Percentiles rank a stretch among this genome's conserved stretches.
Evolutionary conservation across 2,797 vertebrate species (phyloP).

Genomic region (Dicrostonyx torquatus): DNA sequence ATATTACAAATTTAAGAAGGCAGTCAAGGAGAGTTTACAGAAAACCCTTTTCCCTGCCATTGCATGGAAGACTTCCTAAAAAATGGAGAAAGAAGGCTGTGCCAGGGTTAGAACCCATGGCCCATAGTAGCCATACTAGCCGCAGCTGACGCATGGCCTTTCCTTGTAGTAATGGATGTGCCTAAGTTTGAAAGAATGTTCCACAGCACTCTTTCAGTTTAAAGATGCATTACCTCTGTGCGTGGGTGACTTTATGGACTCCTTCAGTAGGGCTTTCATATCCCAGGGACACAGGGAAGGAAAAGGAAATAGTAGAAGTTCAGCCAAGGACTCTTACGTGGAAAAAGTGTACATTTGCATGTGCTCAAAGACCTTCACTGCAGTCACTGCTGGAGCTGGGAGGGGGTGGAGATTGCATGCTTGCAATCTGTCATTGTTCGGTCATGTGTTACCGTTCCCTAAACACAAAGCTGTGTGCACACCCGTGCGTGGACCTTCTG

Average conservation of each 20-base stretch:
- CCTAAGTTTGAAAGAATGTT: neutral
- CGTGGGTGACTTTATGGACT: neutral
- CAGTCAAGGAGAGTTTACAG: neutral
- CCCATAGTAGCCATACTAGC: neutral
- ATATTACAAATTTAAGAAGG: neutral
- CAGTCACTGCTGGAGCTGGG: neutral
- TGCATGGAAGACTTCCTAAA: neutral
- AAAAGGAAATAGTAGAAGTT: neutral
- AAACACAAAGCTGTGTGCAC: neutral
- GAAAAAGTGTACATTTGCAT: neutral
- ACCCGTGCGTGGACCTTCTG: neutral
- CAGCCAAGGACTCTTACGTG: neutral
- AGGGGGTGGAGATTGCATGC: neutral
- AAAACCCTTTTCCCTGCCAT: neutral
- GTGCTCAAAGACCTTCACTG: conserved; percentile 29
- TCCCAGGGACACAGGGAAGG: no score
- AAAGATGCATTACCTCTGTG: neutral
- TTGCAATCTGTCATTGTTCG: neutral
- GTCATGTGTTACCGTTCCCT: neutral
- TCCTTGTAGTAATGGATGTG: neutral
- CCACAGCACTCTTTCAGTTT: neutral
- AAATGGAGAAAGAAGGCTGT: neutral
- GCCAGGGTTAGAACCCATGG: neutral
- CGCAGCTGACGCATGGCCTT: neutral
- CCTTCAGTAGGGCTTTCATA: neutral